Evolutionary conservation across 2,113 vertebrate genomes (phyloP).

Genomic region (Pholis gunnellus): DNA sequence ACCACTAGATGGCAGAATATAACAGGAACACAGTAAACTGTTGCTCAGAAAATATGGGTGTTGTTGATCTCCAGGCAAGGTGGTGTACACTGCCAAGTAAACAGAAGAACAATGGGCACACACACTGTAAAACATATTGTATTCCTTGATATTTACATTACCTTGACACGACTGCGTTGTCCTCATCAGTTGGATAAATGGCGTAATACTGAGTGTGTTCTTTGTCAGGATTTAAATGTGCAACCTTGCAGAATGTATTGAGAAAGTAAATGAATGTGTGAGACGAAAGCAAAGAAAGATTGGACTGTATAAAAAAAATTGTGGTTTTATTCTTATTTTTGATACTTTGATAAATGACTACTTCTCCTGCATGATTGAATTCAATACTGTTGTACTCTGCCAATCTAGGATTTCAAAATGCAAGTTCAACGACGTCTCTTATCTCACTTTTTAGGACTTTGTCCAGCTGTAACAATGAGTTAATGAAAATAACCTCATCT

Average conservation of each 20-base stretch:
- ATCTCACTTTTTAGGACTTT: not conserved
- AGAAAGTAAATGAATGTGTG: not conserved
- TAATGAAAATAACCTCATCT: not conserved
- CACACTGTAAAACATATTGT: not conserved
- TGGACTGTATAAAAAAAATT: not conserved
- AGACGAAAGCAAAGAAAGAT: not conserved
- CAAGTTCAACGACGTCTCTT: not conserved
- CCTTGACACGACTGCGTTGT: not conserved
- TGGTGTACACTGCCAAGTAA: slow-evolving; percentile 8
- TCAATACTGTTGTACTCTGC: slow-evolving; percentile 10
- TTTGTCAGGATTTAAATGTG: not conserved
- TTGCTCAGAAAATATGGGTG: not conserved
- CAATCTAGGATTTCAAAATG: not conserved
- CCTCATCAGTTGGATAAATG: not conserved
- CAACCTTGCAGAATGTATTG: not conserved
- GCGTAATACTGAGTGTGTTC: not conserved
- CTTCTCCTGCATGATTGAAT: slow-evolving; percentile 6
- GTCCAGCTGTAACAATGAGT: slow-evolving; percentile 2
- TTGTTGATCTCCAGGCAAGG: slow-evolving; percentile 5
- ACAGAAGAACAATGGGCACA: slow-evolving; percentile 9
- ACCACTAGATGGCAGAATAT: slow-evolving; percentile 73
- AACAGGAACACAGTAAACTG: slow-evolving; percentile 19
- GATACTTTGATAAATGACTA: slow-evolving; percentile 17
- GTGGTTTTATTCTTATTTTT: slow-evolving; percentile 30
- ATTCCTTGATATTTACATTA: no score